Evolutionary conservation across 2,113 vertebrate species (phyloP), one percentile per base, ranked within the genome.

Genomic region (Megalops atlanticus): DNA sequence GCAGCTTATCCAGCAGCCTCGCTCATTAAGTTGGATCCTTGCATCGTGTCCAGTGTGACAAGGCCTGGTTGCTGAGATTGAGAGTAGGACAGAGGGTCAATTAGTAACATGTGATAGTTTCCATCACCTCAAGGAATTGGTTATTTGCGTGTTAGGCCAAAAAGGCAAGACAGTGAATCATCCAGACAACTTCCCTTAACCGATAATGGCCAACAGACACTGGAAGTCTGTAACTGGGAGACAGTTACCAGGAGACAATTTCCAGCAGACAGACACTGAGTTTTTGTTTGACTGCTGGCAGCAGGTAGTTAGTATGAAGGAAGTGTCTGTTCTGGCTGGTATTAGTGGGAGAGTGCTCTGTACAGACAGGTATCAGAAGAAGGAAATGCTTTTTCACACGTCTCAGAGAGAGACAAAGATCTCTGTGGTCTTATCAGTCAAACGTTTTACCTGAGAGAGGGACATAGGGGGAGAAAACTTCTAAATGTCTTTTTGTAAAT

Each of bases 401-500:
- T 79, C 81, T 80, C 79, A 27, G 80, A 75, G 1, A 38, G 68
- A 88, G 81, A 85, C 85, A 83, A 82, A 78, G 83, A 88, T 89
- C 83, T 87, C 77, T 68, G 58, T 69, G 40, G 71, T 77, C 54
- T 90, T 92, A 89, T 90, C 87, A 87, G 83, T 87, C 83, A 43
- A 78, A 81, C 79, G 43, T 24, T 73, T 87, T 86, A 82, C 90
- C 89, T 87, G 77, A 84, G 85, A 80, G 81, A 39, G 41, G 78
- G 41, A 39, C 76, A 14, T 7, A 64, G 58, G 24, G n/a, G 52
- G 79, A 85, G 24, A 8, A 68, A 18, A 45, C 83, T 41, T 80
- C 69, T 85, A 80, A 85, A 77, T 79, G 74, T 85, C 84, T 87
- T 83, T 80, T 85, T 85, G 81, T 87, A 89, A 89, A 91, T 85